Evolutionary conservation across 2,113 vertebrate genomes (phyloP), one percentile per base, ranked within the genome.

Genomic region (Ellobius talpinus): DNA sequence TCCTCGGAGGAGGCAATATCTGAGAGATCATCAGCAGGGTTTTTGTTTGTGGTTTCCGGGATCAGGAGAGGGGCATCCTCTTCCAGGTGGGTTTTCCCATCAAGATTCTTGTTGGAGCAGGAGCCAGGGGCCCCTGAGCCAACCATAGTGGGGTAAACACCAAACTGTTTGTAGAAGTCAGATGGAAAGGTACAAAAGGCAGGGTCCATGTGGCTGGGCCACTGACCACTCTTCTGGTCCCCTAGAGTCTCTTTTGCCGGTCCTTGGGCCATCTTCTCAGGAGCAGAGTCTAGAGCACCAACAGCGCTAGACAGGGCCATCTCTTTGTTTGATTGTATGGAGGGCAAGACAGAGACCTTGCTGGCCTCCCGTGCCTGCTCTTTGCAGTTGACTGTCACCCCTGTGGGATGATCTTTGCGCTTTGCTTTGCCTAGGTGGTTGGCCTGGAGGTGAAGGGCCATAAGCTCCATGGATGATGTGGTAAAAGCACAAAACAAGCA

Each of bases 401-500:
- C 98, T 24, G 97, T 31, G 68, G 98, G 21, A 12, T 88, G 98
- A 90, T 99, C 99, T 95, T 99, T 99, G 96, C 98, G 98, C 86
- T 99, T 99, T 3, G 99, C 98, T 95, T 99, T 99, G 88, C 99
- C 99, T 95, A 99, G 93, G 97, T 99, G 99, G 96, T 99, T 99
- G 97, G 99, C 99, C 98, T 99, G 99, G 85, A 99, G 99, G 93
- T 99, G 99, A 63, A 99, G 99, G 88, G 99, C 99, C 99, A 99
- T 99, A 24, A 99, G 98, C 98, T 99, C 99, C 98, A 99, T 97
- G 24, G 99, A 99, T 4, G 99, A 99, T 4, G 99, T 99, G 7
- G 99, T 99, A 97, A 99, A 99, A 29, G 99, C 99, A 96, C 99
- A 99, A 97, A 99, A 99, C 58, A 99, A 98, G 98, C 99, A 99